Conservation (phyloP, 2,797 vertebrate species). For the Hypotaenidia philippensis region DNA sequence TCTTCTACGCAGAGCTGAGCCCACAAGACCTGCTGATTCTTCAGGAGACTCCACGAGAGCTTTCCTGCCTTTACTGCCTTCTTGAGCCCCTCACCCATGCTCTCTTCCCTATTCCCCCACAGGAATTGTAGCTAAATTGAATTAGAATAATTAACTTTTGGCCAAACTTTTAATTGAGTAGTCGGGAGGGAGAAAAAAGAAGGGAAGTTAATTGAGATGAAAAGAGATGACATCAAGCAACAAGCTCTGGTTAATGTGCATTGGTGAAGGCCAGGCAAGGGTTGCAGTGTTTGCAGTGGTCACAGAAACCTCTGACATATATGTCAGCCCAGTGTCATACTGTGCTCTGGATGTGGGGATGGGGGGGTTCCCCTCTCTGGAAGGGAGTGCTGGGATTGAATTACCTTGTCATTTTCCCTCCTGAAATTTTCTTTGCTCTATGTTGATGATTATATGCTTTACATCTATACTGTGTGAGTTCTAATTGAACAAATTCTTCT, state of each 20-base stretch:
- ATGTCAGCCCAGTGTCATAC: neutral
- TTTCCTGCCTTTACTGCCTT: neutral
- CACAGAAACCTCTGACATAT: neutral
- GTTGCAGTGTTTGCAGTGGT: neutral
- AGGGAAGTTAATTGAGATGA: constrained; percentile 51
- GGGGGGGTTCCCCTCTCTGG: neutral
- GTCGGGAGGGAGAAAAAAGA: constrained; percentile 15
- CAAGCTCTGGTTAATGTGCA: neutral
- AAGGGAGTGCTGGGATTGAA: neutral
- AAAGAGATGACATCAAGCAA: neutral
- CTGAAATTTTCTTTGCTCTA: neutral
- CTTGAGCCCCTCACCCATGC: neutral
- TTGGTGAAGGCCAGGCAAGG: neutral
- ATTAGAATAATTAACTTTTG: constrained; percentile 60
- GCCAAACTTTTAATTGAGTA: constrained; percentile 30
- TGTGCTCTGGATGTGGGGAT: neutral
- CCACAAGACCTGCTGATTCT: neutral
- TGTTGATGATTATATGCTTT: neutral
- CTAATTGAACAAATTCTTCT: neutral
- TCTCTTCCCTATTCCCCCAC: neutral
- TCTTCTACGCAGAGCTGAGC: neutral
- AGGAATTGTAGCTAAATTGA: constrained; percentile 27
- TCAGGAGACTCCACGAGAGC: neutral
- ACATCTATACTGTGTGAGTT: neutral
- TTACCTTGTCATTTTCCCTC: neutral